Percentiles rank a stretch among this genome's conserved stretches.
Conservation (phyloP, 2,888 invertebrate species). For the Diarsia rubi region DNA sequence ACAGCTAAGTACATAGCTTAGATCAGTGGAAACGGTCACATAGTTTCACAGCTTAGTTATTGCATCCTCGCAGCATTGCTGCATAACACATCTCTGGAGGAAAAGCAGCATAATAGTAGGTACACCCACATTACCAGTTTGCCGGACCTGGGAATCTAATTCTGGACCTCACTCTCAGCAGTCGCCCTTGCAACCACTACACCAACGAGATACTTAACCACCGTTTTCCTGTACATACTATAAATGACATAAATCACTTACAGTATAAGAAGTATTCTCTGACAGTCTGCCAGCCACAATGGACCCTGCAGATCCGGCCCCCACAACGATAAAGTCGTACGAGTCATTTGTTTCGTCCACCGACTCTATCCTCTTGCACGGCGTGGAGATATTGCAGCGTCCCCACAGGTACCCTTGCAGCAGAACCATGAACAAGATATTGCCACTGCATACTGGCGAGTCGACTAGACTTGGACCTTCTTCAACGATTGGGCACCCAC, state of each 20-base stretch:
- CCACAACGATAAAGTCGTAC: slow-evolving; percentile 92
- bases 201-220: too few relatives aligned
- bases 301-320: slow-evolving; percentile 92
- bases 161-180: too few relatives aligned
- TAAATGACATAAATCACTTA: slow-evolving; percentile 9
- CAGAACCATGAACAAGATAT: slow-evolving; percentile 91
- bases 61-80: too few relatives aligned
- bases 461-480: slow-evolving; percentile 88
- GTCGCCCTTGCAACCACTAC: too few relatives aligned
- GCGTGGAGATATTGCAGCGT: slow-evolving; percentile 86
- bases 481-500: slow-evolving; percentile 87
- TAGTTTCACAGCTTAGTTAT: too few relatives aligned
- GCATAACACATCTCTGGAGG: too few relatives aligned
- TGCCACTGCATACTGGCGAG: slow-evolving; percentile 89
- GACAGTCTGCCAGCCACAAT: slow-evolving; percentile 91
- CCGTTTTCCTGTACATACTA: too few relatives aligned
- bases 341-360: slow-evolving; percentile 75
- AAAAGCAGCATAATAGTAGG: too few relatives aligned
- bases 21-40: too few relatives aligned
- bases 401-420: slow-evolving; percentile 91
- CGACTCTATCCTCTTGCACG: slow-evolving; percentile 89
- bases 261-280: slow-evolving; percentile 79
- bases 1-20: too few relatives aligned
- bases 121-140: too few relatives aligned
- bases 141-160: too few relatives aligned